Percentiles rank a stretch among this genome's conserved stretches.
phyloP scores from a whole-genome alignment of 2,888 invertebrate genomes.

The Luperina nickerlii region DNA sequence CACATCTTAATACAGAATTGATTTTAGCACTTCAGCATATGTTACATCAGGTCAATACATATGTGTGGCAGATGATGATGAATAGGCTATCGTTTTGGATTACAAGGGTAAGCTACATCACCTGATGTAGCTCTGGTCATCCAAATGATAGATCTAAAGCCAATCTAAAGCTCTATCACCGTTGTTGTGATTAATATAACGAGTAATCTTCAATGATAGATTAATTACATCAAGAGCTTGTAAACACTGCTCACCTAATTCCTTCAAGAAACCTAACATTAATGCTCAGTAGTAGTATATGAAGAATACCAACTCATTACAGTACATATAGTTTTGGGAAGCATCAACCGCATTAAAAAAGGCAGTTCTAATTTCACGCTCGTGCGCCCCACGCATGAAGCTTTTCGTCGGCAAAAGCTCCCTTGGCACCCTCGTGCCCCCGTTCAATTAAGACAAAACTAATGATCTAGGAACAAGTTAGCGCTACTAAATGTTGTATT shows the following conservation, averaged over 20 bases:
- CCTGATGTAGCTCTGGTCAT: not conserved
- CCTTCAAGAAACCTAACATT: not conserved
- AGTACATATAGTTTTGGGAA: slow-evolving; percentile 27
- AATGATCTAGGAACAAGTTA: slow-evolving; percentile 69
- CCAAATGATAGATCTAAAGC: not conserved
- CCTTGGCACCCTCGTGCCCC: slow-evolving; percentile 67
- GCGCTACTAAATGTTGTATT: slow-evolving; percentile 62
- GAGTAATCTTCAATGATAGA: not conserved
- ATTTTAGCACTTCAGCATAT: too few relatives aligned
- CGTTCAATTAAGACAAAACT: slow-evolving; percentile 73
- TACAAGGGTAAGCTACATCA: not conserved
- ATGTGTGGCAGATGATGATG: too few relatives aligned
- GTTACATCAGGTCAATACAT: too few relatives aligned
- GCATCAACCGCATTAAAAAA: slow-evolving; percentile 54
- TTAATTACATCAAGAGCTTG: not conserved
- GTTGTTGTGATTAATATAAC: not conserved
- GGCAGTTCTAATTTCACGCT: slow-evolving; percentile 70
- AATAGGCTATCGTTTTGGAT: not conserved
- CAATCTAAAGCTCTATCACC: not conserved
- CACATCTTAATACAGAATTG: too few relatives aligned
- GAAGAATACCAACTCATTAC: not conserved
- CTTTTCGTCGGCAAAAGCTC: slow-evolving; percentile 68
- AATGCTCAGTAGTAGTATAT: not conserved
- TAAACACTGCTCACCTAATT: not conserved
- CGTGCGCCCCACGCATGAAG: slow-evolving; percentile 62